Percentiles rank a stretch among this genome's conserved stretches.
phyloP scores from a whole-genome alignment of 2,113 vertebrate species.

The Myxocyprinus asiaticus region DNA sequence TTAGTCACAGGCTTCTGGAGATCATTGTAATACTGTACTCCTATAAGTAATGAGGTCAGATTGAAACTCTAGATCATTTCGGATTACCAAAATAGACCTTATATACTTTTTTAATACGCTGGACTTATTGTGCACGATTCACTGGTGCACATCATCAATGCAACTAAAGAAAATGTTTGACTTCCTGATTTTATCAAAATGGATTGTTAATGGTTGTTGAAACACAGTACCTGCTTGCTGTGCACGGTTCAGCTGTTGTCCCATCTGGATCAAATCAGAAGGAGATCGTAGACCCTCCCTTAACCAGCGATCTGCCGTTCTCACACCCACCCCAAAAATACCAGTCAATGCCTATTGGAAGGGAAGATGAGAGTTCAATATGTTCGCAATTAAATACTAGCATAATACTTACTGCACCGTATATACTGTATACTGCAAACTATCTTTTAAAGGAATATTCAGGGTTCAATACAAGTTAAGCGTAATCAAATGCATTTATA shows the following conservation, averaged over 20 bases:
- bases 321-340: slow-evolving; percentile 84
- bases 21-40: slow-evolving; percentile 76
- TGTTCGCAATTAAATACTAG: too few species aligned
- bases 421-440: too few species aligned
- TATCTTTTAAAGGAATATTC: too few species aligned
- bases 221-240: slow-evolving; percentile 75
- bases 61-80: not conserved
- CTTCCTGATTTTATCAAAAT: too few species aligned
- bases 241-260: slow-evolving; percentile 68
- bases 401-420: too few species aligned
- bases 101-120: too few species aligned
- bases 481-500: too few species aligned
- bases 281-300: slow-evolving; percentile 73
- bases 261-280: slow-evolving; percentile 65
- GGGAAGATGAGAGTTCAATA: not conserved
- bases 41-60: slow-evolving; percentile 58
- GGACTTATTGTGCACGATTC: too few species aligned
- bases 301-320: slow-evolving; percentile 83
- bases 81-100: not conserved
- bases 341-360: slow-evolving; percentile 76
- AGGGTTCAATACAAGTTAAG: too few species aligned
- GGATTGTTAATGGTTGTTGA: too few species aligned
- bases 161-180: too few species aligned
- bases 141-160: too few species aligned
- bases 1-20: slow-evolving; percentile 70